Evolutionary conservation across 1,140 invertebrate species (phyloP).

Genomic region (Nymphalis io): DNA sequence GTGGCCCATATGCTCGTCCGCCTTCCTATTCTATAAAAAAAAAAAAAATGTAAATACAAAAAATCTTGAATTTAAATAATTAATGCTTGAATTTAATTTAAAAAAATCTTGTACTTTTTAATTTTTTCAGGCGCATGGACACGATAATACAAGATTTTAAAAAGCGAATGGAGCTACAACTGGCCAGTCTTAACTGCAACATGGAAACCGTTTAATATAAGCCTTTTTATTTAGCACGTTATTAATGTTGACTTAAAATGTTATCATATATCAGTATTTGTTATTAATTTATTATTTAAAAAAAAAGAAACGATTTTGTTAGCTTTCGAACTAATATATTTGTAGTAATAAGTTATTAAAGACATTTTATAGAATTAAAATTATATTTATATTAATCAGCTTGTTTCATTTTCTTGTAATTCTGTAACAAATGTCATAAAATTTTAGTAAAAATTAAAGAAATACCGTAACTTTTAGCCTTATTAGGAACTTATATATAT

Average conservation of each 20-base stretch:
- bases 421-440: constrained; percentile 34
- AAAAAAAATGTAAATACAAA: too few relatives aligned
- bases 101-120: too few relatives aligned
- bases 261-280: constrained; percentile 4
- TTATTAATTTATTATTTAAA: constrained; percentile 4
- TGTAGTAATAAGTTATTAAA: constrained; percentile 22
- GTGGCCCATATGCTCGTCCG: too few relatives aligned
- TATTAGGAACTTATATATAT: not conserved
- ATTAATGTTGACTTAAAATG: not conserved
- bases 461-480: constrained; percentile 5
- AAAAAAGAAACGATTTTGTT: constrained; percentile 7
- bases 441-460: not conserved
- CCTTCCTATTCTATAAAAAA: too few relatives aligned
- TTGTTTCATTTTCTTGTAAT: constrained; percentile 49
- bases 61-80: too few relatives aligned
- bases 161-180: constrained; percentile 66
- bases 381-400: constrained; percentile 24
- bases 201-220: constrained; percentile 62
- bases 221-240: constrained; percentile 10
- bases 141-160: constrained; percentile 59
- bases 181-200: constrained; percentile 66
- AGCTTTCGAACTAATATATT: constrained; percentile 47
- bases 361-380: constrained; percentile 19
- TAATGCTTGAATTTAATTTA: too few relatives aligned
- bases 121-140: constrained; percentile 64